Percentiles rank a stretch among this genome's conserved stretches.
These are phyloP conservation scores for Machimus rusticus DNA, from an alignment of 2,888 invertebrate genomes.

Conservation along the genomic window DNA sequence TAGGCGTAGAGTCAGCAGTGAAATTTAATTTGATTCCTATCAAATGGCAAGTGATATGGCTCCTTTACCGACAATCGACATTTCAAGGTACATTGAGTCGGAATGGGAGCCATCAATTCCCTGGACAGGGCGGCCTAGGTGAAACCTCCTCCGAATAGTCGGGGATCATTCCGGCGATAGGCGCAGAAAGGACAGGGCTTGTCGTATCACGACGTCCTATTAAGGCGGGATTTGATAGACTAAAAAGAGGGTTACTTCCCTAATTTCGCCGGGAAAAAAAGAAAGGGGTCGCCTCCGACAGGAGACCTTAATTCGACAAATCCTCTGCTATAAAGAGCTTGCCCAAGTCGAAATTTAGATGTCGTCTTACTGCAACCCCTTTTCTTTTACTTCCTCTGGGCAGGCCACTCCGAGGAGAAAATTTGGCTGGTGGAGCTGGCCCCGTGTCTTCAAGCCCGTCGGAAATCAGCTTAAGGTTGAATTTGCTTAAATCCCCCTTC, in stretches of 20 bases:
- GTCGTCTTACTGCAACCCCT: constrained; percentile 34
- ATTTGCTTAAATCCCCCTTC: constrained; percentile 21
- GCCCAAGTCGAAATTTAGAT: background rate
- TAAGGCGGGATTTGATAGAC: constrained; percentile 28
- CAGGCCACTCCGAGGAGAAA: background rate
- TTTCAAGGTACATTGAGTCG: constrained; percentile 39
- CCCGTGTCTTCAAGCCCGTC: background rate
- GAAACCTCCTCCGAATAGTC: constrained; percentile 12
- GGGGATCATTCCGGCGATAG: constrained; percentile 14
- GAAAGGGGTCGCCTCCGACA: background rate
- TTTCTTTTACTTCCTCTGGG: background rate
- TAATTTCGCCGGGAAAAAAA: background rate
- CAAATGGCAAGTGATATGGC: constrained; percentile 33
- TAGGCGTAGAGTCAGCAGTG: constrained; percentile 28
- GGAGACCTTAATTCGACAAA: constrained; percentile 31
- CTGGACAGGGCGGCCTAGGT: background rate
- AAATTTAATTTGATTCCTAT: constrained; percentile 41
- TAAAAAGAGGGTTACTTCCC: constrained; percentile 31
- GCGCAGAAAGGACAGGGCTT: constrained; percentile 30
- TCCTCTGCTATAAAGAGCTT: constrained; percentile 22
- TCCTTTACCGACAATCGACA: constrained; percentile 34
- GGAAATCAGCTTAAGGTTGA: constrained; percentile 39
- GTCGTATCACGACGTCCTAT: constrained; percentile 5
- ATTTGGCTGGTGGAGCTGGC: background rate
- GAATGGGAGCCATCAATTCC: constrained; percentile 5